Percentiles rank a stretch among this genome's conserved stretches.
phyloP scores from a whole-genome alignment of 2,113 vertebrate species.

The Pseudorectes ferrugineus region DNA sequence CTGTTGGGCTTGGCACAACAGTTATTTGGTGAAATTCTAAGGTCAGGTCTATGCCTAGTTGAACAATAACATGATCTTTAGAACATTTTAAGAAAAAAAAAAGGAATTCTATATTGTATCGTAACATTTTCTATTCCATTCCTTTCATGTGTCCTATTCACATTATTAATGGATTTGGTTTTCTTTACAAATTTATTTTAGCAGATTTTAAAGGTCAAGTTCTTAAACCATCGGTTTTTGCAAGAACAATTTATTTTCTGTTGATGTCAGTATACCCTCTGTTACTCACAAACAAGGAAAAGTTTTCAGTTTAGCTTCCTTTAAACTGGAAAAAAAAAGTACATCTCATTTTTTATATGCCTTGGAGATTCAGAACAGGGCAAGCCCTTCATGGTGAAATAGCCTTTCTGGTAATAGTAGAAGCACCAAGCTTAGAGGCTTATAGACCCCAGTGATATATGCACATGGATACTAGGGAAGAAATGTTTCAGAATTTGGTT shows the following conservation, averaged over 20 bases:
- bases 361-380: neutral
- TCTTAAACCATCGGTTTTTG: neutral
- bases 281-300: neutral
- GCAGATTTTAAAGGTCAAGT: neutral
- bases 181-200: neutral
- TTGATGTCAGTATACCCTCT: neutral
- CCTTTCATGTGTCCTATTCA: neutral
- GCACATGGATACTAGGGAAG: neutral
- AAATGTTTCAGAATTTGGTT: neutral
- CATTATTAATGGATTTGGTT: neutral
- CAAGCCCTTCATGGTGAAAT: neutral
- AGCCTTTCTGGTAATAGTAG: neutral
- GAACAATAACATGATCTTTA: neutral
- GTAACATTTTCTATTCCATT: neutral
- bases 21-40: neutral
- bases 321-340: neutral
- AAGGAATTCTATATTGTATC: neutral
- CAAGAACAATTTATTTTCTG: neutral
- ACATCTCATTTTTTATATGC: neutral
- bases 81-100: neutral
- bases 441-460: rapidly evolving
- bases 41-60: neutral
- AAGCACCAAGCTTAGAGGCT: neutral
- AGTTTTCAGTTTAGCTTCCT: neutral
- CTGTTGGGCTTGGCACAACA: neutral